Conservation (phyloP, 2,888 invertebrate genomes). For the Rapana venosa region DNA sequence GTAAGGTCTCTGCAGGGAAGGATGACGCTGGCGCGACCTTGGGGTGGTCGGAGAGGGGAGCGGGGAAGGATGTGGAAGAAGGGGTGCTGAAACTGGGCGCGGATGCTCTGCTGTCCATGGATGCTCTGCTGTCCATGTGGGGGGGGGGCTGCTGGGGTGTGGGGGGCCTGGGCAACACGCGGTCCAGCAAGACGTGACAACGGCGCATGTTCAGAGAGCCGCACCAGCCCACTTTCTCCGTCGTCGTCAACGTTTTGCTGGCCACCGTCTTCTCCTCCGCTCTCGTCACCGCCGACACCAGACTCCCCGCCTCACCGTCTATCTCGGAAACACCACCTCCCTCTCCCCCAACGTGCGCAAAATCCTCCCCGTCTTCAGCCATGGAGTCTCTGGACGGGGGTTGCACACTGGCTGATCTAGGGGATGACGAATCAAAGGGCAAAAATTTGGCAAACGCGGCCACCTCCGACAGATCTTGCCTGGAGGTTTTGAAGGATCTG, state of each 20-base stretch:
- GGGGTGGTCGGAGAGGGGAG: background rate
- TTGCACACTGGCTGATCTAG: background rate
- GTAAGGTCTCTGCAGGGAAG: background rate
- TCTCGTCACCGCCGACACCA: background rate
- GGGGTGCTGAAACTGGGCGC: background rate
- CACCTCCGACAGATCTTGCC: background rate
- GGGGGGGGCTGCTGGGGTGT: background rate
- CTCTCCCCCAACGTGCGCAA: background rate
- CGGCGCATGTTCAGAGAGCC: background rate
- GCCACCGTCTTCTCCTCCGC: background rate
- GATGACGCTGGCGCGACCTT: background rate
- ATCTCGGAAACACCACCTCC: background rate
- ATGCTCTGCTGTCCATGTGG: no score
- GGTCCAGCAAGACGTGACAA: slow-evolving; percentile 14
- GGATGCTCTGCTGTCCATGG: background rate
- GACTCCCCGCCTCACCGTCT: background rate
- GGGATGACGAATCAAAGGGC: background rate
- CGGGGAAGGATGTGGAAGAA: background rate
- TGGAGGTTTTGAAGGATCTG: background rate
- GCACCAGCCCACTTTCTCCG: background rate
- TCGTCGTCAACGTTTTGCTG: background rate
- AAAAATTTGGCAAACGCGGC: slow-evolving; percentile 24
- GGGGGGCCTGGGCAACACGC: background rate
- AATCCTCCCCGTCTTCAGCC: background rate
- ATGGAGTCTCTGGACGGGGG: background rate